Base-by-base conservation (phyloP, 2,797 vertebrate species). In the Vespertilio murinus region DNA sequence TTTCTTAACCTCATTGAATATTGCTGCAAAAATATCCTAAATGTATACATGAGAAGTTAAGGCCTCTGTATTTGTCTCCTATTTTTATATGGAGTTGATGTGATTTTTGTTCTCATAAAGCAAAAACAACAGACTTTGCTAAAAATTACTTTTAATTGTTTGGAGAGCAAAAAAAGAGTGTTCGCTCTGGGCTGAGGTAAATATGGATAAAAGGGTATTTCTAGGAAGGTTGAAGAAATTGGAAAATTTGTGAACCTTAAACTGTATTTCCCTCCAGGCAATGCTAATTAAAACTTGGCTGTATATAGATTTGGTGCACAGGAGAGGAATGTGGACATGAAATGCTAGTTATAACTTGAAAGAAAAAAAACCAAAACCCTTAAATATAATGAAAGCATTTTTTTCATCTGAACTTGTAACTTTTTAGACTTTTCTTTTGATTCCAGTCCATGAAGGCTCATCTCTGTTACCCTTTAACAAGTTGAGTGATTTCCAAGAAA, bases 401-500 rank as follows among this genome's bases (percentile, higher is more conserved):
- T 83, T 84, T 73, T 69, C 59, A 42, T 74, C 85, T 78, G 79
- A 22, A 1, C 52, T 71, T 67, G 22, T 3, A 71, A 20, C 30
- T 91, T 87, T 84, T 13, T 8, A 52, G 47, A 64, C 5, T 54
- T 85, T 69, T 75, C 1, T 12, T 74, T 95, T 80, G 33, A 82
- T 30, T 97, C 81, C 38, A 83, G 25, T 30, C 1, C n/a, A n/a
- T 82, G 42, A 87, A 83, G 18, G 30, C 38, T 91, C 45, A 71
- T 45, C 40, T 20, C 30, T 13, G 3, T 11, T 9, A 80, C 30
- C 42, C 20, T 45, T 95, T 20, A 59, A 25, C 8, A 33, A 33
- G 3, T 67, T 59, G 33, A 95, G 42, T 28, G 42, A 28, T 64
- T 74, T 52, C 56, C 75, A 78, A 16, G 71, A 86, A 91, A 97